Evolutionary conservation across 2,113 vertebrate species (phyloP), one percentile per base, ranked within the genome.

Genomic region (Hymenochirus boettgeri): DNA sequence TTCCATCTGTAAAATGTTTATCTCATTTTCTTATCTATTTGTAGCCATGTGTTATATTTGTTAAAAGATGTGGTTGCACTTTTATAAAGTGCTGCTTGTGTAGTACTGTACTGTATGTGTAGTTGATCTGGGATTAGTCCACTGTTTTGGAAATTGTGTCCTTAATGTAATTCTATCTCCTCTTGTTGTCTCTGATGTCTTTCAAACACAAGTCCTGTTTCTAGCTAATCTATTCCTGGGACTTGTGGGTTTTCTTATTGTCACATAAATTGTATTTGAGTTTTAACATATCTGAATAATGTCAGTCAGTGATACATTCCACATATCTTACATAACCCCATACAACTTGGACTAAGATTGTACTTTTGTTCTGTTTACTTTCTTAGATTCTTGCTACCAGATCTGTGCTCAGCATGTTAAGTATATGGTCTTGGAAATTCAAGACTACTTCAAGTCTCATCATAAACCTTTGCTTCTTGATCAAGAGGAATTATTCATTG

Each of bases 301-400:
- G 18, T 50, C 47, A 17, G 13, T 50, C 22, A 21, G 33, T 35
- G 33, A 35, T 17, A n/a, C n/a, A 15, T 18, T 42, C 17, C 15
- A 18, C 15, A 13, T 42, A n/a, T 42, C 17, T 42, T 42, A 42
- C 17, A 42, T 42, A n/a, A 42, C 39, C 39, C 39, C 39, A 42
- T n/a, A n/a, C 39, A 42, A n/a, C 39, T 42, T 3, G n/a, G n/a
- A 15, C 13, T 18, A n/a, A 42, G 39, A 15, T 6, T n/a, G 12
- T 42, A 42, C 39, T 42, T 42, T 42, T 17, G n/a, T 42, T 42
- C 39, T 42, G 39, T 42, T 42, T 42, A n/a, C 39, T 42, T 42
- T 35, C 33, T n/a, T n/a, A 18, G 17, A 31, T 42, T 15, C 39
- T 42, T 42, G 39, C 2, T 3, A 42, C 39, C 39, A n/a, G 39